Percentiles rank a stretch among this genome's conserved stretches.
phyloP scores from a whole-genome alignment of 1,140 invertebrate species.

The Zaprionus africanus region DNA sequence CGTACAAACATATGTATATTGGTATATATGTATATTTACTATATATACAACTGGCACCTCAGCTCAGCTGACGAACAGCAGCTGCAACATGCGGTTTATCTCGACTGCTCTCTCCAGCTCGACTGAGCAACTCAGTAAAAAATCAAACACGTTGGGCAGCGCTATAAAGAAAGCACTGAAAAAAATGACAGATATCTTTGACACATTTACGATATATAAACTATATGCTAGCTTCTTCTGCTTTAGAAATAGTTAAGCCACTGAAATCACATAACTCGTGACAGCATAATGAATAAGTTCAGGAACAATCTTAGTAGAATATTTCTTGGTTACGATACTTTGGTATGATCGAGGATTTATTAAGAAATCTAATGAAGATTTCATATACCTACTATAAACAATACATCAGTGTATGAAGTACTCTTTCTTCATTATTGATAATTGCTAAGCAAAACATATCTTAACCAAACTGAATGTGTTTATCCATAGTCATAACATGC shows the following conservation, averaged over 20 bases:
- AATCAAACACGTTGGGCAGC: neutral
- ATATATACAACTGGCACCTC: neutral
- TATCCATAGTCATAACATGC: no score
- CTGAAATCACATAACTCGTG: neutral
- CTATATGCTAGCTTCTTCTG: neutral
- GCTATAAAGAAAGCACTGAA: neutral
- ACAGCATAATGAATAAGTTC: neutral
- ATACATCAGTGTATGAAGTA: neutral
- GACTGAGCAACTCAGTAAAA: neutral
- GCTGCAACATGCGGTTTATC: neutral
- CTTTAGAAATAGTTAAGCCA: neutral
- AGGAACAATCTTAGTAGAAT: no score
- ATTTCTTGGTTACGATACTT: no score
- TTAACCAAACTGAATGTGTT: no score
- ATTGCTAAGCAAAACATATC: no score
- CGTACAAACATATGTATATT: constrained; percentile 29
- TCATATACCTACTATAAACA: neutral
- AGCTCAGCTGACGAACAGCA: constrained; percentile 4
- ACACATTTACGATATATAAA: neutral
- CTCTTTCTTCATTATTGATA: neutral
- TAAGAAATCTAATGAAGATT: neutral
- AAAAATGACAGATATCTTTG: neutral
- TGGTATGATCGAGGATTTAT: neutral
- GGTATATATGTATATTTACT: neutral
- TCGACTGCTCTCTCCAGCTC: neutral